phyloP scores from a whole-genome alignment of 1,140 invertebrate genomes.

The Parasteatoda tepidariorum region DNA sequence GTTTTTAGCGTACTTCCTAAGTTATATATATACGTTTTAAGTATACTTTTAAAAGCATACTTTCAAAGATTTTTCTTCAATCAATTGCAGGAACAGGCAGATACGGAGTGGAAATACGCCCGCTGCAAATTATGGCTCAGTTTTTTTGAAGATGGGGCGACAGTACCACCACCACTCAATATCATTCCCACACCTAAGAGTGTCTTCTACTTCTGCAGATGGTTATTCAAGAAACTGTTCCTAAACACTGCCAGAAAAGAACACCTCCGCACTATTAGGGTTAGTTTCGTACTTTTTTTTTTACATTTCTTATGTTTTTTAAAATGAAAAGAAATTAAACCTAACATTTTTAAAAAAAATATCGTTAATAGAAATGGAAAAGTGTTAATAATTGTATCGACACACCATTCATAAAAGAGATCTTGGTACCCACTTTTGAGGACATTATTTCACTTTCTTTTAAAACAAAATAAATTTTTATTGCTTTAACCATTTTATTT shows the following conservation, averaged over 20 bases:
- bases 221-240: constrained; percentile 86
- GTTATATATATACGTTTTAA: too few relatives aligned
- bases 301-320: not conserved
- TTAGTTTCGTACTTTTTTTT: constrained; percentile 69
- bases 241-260: constrained; percentile 88
- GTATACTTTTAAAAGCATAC: too few relatives aligned
- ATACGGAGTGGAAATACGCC: constrained; percentile 99
- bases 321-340: not conserved
- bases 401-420: not conserved
- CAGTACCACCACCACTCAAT: constrained; percentile 96
- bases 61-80: not conserved
- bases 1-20: too few relatives aligned
- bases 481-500: too few relatives aligned
- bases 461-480: too few relatives aligned
- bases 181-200: constrained; percentile 95
- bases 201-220: constrained; percentile 84
- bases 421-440: too few relatives aligned
- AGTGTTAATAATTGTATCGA: not conserved
- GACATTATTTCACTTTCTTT: too few relatives aligned
- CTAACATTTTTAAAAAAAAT: not conserved
- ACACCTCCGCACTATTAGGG: constrained; percentile 90
- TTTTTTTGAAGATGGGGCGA: constrained; percentile 98
- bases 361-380: not conserved
- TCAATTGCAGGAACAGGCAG: constrained; percentile 86
- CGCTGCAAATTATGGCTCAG: constrained; percentile 97